These are phyloP conservation scores for Tolmerus cingulatus DNA, from an alignment of 2,888 invertebrate species.

Conservation along the genomic window DNA sequence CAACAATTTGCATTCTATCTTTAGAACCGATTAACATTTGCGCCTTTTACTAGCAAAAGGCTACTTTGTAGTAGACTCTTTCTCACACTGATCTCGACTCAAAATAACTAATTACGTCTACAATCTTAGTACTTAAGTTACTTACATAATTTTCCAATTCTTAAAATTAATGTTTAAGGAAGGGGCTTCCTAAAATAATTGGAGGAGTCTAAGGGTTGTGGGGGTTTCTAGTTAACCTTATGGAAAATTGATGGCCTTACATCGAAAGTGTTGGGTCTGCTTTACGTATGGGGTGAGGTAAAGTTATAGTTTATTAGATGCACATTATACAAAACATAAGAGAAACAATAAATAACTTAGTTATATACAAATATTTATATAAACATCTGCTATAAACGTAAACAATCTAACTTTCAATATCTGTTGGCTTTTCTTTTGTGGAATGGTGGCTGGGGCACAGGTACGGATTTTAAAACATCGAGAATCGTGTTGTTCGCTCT, in stretches of 20 bases:
- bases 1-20: background rate
- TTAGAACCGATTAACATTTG: constrained; percentile 20
- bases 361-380: constrained; percentile 38
- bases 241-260: background rate
- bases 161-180: background rate
- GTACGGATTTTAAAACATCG: background rate
- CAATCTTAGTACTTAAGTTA: background rate
- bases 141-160: background rate
- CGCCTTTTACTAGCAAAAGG: background rate
- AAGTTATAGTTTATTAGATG: background rate
- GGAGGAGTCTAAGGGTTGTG: background rate
- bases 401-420: constrained; percentile 25
- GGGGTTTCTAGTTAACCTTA: background rate
- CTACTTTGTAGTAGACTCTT: background rate
- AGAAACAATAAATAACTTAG: constrained; percentile 35
- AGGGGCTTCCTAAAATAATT: background rate
- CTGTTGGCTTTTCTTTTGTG: constrained; percentile 34
- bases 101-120: constrained; percentile 20
- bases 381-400: constrained; percentile 31
- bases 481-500: background rate
- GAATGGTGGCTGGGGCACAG: constrained; percentile 11
- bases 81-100: background rate
- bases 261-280: background rate
- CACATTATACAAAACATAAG: constrained; percentile 5
- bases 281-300: background rate